Evolutionary conservation across 2,113 vertebrate species (phyloP), one percentile per base, ranked within the genome.

Genomic region (Aegypius monachus): DNA sequence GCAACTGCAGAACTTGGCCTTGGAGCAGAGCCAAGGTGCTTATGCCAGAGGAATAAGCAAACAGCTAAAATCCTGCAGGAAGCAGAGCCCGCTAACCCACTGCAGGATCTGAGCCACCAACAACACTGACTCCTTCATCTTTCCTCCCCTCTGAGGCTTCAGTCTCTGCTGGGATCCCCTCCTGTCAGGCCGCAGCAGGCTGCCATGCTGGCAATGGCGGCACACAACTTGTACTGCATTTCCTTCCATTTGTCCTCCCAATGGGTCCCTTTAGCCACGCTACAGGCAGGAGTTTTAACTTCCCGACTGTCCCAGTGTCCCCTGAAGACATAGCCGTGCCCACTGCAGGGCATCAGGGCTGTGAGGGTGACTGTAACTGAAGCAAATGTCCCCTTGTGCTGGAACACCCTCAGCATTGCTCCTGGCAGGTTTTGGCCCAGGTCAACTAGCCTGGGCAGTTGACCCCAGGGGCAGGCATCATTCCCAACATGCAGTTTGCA

Each of bases 221-320:
- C 58, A 82, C 16, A 32, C 2, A 17, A 50, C 34, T 22, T 42
- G 36, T 74, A 40, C 16, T 2, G 2, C 2, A 2, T 36, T 84
- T 83, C 34, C 40, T 88, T 67, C 22, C 34, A 11, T 29, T 31
- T 20, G 6, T 31, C 25, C 19, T 88, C 36, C 59, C 16, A 45
- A 6, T 2, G 16, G n/a, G 6, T 3, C 16, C 26, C n/a, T 84
- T 66, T 8, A 73, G 38, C 13, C 10, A 32, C 0, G 4, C 48
- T 56, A 10, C 16, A 31, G 34, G 55, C 34, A 83, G 26, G 16
- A 68, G 21, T 14, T 34, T 73, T 36, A 73, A 12, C 32, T 59
- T 59, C n/a, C 9, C 0, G 0, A 11, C 25, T 27, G 23, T 13
- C 34, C 15, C 56, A n/a, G 17, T 34, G n/a, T 3, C 12, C 23